phyloP scores from a whole-genome alignment of 2,888 invertebrate species.

The Tubulanus polymorphus region DNA sequence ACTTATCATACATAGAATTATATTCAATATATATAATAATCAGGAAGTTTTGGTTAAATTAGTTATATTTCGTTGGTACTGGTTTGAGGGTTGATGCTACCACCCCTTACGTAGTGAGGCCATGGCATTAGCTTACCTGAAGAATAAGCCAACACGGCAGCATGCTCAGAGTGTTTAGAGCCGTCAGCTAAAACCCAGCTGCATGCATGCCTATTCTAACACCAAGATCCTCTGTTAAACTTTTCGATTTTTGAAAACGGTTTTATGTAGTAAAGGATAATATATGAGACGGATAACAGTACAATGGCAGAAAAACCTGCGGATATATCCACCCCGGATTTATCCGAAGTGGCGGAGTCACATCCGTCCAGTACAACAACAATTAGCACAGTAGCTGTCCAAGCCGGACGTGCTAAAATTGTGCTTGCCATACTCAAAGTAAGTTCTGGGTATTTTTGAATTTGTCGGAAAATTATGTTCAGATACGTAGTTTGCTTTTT shows the following conservation, averaged over 20 bases:
- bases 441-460: too few relatives aligned
- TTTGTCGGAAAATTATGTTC: too few relatives aligned
- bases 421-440: constrained; percentile 86
- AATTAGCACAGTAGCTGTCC: constrained; percentile 85
- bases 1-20: too few relatives aligned
- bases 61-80: too few relatives aligned
- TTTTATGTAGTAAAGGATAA: too few relatives aligned
- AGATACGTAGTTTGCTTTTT: background rate
- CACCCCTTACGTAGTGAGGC: too few relatives aligned
- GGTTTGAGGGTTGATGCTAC: too few relatives aligned
- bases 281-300: background rate
- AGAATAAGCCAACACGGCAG: background rate
- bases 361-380: constrained; percentile 63
- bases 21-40: too few relatives aligned
- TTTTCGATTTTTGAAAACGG: too few relatives aligned
- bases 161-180: constrained; percentile 35
- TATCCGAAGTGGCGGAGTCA: constrained; percentile 39
- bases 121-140: too few relatives aligned
- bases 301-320: constrained; percentile 6
- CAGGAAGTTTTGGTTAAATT: too few relatives aligned
- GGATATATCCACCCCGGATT: constrained; percentile 18
- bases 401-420: constrained; percentile 78
- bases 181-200: constrained; percentile 30
- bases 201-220: constrained; percentile 44
- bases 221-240: constrained; percentile 14